phyloP scores from a whole-genome alignment of 2,888 invertebrate genomes.

The Phortica magna region DNA sequence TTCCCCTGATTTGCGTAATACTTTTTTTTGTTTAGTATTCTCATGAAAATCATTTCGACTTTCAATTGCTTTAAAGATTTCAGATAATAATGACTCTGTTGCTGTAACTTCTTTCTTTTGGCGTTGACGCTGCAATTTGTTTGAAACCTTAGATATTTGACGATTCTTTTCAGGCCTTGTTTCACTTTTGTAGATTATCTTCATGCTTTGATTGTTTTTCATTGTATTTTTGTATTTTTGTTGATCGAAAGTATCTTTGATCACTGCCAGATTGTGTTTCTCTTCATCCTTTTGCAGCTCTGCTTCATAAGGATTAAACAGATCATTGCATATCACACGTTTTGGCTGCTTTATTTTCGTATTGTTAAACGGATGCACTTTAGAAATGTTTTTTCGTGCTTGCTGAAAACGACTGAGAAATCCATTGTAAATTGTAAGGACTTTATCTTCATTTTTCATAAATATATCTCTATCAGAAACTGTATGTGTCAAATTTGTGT shows the following conservation, averaged over 20 bases:
- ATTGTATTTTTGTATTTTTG: no score
- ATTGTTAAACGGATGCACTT: not conserved
- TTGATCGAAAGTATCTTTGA: not conserved
- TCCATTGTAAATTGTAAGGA: not conserved
- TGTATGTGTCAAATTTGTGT: no score
- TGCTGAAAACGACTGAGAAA: not conserved
- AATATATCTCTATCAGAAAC: no score
- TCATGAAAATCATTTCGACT: not conserved
- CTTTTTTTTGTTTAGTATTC: not conserved
- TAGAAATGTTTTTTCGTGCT: not conserved
- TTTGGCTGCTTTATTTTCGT: not conserved
- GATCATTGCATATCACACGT: not conserved
- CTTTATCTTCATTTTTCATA: no score
- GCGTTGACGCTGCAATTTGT: no score
- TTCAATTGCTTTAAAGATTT: not conserved
- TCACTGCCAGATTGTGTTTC: not conserved
- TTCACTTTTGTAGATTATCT: no score
- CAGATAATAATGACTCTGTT: no score
- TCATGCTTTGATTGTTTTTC: no score
- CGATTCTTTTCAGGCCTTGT: no score
- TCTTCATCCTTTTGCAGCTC: not conserved
- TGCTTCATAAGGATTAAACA: not conserved
- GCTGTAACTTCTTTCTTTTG: no score
- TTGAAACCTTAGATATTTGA: no score
- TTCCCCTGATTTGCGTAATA: not conserved